Percentiles rank a stretch among this genome's conserved stretches.
These are phyloP conservation scores for Bubo bubo DNA, from an alignment of 2,113 vertebrate genomes.

Conservation along the genomic window DNA sequence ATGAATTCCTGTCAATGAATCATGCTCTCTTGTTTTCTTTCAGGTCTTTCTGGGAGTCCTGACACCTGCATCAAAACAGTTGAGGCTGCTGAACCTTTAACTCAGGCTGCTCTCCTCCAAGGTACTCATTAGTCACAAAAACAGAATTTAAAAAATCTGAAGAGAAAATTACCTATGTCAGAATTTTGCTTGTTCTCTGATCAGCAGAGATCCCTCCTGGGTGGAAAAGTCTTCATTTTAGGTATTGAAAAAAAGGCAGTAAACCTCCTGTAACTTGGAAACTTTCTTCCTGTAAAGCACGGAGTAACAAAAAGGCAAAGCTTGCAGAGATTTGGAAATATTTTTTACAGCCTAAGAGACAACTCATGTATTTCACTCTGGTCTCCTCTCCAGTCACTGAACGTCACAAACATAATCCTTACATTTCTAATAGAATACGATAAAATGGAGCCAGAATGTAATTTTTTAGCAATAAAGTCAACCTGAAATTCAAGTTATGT, in stretches of 20 bases:
- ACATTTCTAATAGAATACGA: not conserved
- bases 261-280: not conserved
- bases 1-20: not conserved
- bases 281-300: not conserved
- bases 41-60: not conserved
- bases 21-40: not conserved
- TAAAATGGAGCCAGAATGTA: not conserved
- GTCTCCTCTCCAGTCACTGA: not conserved
- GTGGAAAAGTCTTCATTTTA: not conserved
- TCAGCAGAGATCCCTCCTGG: not conserved
- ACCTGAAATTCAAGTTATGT: not conserved
- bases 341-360: not conserved
- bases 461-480: not conserved
- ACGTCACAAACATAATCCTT: rapidly evolving
- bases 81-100: not conserved
- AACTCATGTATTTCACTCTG: rapidly evolving
- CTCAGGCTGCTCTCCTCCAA: not conserved
- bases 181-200: not conserved
- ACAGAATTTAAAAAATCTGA: not conserved
- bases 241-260: not conserved
- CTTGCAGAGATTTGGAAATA: not conserved
- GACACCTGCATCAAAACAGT: not conserved
- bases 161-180: not conserved
- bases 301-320: not conserved
- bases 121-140: not conserved